Evolutionary conservation across 2,888 invertebrate species (phyloP).

Genomic region (Cosmia trapezina): DNA sequence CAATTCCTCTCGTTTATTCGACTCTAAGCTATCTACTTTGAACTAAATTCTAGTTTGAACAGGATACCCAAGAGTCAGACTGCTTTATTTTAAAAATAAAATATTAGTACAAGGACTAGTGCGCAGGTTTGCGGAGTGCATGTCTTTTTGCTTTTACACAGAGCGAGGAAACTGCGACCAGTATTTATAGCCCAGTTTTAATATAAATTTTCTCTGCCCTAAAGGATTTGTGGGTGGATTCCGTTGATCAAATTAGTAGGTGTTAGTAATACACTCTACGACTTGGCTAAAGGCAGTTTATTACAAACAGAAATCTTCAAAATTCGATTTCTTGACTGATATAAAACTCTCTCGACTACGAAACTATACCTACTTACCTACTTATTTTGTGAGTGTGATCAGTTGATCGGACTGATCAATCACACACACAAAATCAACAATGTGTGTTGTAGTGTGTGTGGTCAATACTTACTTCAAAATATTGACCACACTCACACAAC

Average conservation of each 20-base stretch:
- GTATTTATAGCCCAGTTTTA: conserved; percentile 74
- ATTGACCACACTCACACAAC: neutral
- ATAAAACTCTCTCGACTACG: neutral
- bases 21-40: conserved; percentile 13
- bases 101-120: conserved; percentile 59
- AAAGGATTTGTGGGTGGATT: conserved; percentile 58
- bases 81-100: conserved; percentile 65
- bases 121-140: conserved; percentile 62
- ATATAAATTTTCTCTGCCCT: conserved; percentile 63
- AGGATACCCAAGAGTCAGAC: conserved; percentile 49
- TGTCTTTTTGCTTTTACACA: conserved; percentile 65
- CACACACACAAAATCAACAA: too few relatives aligned
- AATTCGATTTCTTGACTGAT: too few relatives aligned
- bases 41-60: conserved; percentile 55
- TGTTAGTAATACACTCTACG: conserved; percentile 23
- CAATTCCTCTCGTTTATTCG: conserved; percentile 8
- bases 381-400: neutral
- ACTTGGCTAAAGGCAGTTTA: conserved; percentile 11
- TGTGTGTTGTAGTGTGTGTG: too few relatives aligned
- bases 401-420: too few relatives aligned
- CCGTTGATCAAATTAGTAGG: conserved; percentile 43
- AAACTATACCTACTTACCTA: neutral
- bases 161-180: conserved; percentile 68
- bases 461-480: neutral
- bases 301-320: neutral